Percentiles rank a stretch among this genome's conserved stretches.
phyloP scores from a whole-genome alignment of 2,797 vertebrate genomes.

The Squalus acanthias region DNA sequence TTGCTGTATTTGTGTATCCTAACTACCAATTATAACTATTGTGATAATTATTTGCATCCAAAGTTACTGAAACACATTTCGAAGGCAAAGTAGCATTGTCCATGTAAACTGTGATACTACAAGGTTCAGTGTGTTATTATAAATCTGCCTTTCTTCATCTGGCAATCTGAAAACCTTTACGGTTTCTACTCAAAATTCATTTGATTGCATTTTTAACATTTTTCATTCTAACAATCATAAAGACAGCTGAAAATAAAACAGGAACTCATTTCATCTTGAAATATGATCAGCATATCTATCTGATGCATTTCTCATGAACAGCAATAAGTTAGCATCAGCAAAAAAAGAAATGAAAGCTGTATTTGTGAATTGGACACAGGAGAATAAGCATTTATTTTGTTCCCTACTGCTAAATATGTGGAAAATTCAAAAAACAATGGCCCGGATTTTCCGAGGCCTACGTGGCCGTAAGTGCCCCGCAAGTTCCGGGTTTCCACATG shows the following conservation, averaged over 20 bases:
- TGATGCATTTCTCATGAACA: neutral
- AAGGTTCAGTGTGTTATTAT: neutral
- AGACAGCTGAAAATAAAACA: neutral
- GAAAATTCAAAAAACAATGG: neutral
- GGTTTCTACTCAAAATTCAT: neutral
- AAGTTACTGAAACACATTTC: neutral
- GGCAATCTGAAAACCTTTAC: neutral
- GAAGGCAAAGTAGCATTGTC: neutral
- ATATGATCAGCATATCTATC: neutral
- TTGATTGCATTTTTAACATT: constrained; percentile 8
- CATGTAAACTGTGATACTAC: neutral
- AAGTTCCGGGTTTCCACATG: no score
- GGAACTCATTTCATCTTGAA: neutral
- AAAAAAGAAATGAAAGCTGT: neutral
- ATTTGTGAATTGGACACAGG: neutral
- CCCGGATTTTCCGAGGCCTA: no score
- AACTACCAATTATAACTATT: neutral
- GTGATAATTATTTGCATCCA: neutral
- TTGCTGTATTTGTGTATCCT: neutral
- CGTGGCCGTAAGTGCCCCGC: no score
- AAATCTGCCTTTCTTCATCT: neutral
- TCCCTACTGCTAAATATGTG: neutral
- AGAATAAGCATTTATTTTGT: neutral
- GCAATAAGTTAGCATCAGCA: neutral
- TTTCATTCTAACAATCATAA: neutral